Conservation (phyloP, 2,797 vertebrate species). For the Hoplostethus mediterraneus region DNA sequence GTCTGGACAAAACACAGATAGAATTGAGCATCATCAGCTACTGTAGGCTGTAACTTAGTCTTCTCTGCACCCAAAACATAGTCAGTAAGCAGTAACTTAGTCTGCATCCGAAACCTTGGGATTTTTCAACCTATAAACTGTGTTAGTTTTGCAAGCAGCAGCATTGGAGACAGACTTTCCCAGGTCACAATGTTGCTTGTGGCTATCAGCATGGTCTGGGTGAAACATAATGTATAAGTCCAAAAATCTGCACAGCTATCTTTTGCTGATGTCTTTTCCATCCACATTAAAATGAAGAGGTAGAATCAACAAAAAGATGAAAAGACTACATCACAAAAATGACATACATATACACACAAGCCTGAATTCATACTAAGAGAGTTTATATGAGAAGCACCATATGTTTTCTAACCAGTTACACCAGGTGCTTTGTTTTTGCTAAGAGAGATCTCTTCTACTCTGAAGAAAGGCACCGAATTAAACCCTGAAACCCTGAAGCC, state of each 20-base stretch:
- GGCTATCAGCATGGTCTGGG: neutral
- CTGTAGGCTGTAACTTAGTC: neutral
- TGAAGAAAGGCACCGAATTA: constrained; percentile 11
- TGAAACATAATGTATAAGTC: neutral
- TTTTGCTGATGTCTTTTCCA: no score
- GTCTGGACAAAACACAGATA: constrained; percentile 57
- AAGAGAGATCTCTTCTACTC: neutral
- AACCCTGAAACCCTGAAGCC: constrained; percentile 5
- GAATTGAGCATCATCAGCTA: neutral
- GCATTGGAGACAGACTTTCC: neutral
- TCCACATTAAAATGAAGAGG: no score
- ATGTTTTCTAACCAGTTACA: neutral
- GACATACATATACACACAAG: no score
- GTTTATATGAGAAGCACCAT: no score
- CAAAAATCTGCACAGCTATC: neutral
- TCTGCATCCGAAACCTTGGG: neutral
- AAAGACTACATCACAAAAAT: no score
- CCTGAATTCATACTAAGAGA: no score
- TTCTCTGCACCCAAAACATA: neutral
- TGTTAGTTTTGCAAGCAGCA: neutral
- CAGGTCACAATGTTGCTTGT: no score
- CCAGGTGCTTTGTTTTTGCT: neutral
- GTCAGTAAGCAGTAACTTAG: neutral
- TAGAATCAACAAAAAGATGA: no score
- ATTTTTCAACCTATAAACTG: neutral